phyloP scores from a whole-genome alignment of 2,113 vertebrate species.

The Azemiops feae region DNA sequence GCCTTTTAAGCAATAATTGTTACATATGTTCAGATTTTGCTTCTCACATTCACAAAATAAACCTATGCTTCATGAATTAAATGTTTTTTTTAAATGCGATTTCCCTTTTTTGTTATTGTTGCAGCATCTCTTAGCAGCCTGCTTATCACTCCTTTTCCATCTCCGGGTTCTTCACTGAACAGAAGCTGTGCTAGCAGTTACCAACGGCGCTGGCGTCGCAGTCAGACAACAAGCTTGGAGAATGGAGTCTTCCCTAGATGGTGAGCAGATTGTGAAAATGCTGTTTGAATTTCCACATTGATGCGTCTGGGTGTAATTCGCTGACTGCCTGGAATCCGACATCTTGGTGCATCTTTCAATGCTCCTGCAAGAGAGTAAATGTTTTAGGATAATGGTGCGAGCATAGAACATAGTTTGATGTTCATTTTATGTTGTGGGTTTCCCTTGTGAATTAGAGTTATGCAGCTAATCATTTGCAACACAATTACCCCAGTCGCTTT shows the following conservation, averaged over 20 bases:
- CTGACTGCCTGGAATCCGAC: not conserved
- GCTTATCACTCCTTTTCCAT: slow-evolving; percentile 94
- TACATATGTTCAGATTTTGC: not conserved
- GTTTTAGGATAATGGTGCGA: not conserved
- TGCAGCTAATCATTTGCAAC: not conserved
- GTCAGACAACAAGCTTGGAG: slow-evolving; percentile 97
- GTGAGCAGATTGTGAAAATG: slow-evolving; percentile 62
- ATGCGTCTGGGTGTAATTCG: not conserved
- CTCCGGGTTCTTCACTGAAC: slow-evolving; percentile 92
- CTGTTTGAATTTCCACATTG: not conserved
- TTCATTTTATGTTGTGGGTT: not conserved
- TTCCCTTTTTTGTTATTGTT: slow-evolving; percentile 29
- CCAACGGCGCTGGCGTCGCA: slow-evolving; percentile 95
- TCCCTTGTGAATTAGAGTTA: no score
- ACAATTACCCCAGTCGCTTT: not conserved
- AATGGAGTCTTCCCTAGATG: slow-evolving; percentile 97
- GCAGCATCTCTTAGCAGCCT: slow-evolving; percentile 96
- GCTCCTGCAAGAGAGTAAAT: not conserved
- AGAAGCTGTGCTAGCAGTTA: slow-evolving; percentile 98
- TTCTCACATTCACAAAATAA: not conserved
- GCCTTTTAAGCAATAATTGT: not conserved
- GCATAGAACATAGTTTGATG: no score
- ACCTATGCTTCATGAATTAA: not conserved
- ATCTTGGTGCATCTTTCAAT: not conserved
- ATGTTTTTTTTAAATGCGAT: not conserved